These are phyloP conservation scores for Amazona guildingii DNA, from an alignment of 2,113 vertebrate genomes.

Conservation along the genomic window DNA sequence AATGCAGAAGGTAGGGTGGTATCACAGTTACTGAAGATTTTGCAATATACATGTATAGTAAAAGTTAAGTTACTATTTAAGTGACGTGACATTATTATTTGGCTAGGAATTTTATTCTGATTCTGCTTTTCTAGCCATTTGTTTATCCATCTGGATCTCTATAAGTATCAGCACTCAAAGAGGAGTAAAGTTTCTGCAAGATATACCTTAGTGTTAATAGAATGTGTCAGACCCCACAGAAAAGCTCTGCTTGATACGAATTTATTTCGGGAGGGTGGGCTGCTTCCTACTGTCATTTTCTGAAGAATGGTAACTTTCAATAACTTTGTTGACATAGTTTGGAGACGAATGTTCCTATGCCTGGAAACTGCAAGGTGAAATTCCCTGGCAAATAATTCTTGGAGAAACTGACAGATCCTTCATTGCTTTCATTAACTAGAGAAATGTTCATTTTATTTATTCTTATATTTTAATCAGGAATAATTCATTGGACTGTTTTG, in stretches of 20 bases:
- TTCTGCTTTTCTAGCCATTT: not conserved
- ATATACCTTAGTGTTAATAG: not conserved
- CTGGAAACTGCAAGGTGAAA: not conserved
- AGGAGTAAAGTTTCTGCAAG: not conserved
- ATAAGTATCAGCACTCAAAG: not conserved
- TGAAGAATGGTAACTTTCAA: not conserved
- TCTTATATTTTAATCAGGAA: not conserved
- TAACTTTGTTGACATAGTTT: not conserved
- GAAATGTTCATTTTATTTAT: not conserved
- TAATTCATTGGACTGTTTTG: not conserved
- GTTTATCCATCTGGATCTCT: not conserved
- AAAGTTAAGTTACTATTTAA: not conserved
- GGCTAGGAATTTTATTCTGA: not conserved
- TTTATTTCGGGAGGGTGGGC: conserved; percentile 5
- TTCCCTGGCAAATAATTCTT: not conserved
- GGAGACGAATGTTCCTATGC: not conserved
- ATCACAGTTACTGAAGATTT: not conserved
- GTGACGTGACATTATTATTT: not conserved
- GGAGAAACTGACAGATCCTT: not conserved
- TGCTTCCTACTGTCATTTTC: not conserved
- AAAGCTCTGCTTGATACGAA: not conserved
- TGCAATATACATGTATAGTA: not conserved
- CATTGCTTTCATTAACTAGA: not conserved
- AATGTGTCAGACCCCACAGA: not conserved
- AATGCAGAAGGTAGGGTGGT: not conserved